These are phyloP conservation scores for Plebejus anna DNA, from an alignment of 2,888 invertebrate species.

Conservation along the genomic window DNA sequence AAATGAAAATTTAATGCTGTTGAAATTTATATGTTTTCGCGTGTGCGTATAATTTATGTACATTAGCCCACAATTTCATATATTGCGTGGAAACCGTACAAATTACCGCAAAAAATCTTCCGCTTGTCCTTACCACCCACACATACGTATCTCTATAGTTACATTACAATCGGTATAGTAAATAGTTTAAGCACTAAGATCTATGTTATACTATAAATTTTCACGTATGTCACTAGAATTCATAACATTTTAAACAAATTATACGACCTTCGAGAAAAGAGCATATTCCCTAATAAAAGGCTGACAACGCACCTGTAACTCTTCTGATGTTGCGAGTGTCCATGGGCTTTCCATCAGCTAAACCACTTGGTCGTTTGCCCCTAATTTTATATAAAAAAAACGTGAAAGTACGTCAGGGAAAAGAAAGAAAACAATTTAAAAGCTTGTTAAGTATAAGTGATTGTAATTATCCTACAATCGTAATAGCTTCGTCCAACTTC, in stretches of 20 bases:
- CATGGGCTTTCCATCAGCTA: too few species aligned
- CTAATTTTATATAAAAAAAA: neutral
- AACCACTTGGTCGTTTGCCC: too few species aligned
- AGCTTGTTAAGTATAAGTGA: slow-evolving; percentile 17
- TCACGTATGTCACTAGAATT: too few species aligned
- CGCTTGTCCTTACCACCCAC: neutral
- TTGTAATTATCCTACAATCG: slow-evolving; percentile 8
- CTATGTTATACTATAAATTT: too few species aligned
- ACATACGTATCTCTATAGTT: neutral
- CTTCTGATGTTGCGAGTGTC: too few species aligned
- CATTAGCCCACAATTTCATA: neutral
- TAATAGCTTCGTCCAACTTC: slow-evolving; percentile 1
- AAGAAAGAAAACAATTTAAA: slow-evolving; percentile 12
- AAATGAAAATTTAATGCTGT: slow-evolving; percentile 2
- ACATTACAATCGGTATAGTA: neutral
- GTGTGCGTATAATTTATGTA: neutral
- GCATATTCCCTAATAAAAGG: too few species aligned
- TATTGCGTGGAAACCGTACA: neutral
- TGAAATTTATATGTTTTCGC: neutral
- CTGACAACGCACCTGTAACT: too few species aligned
- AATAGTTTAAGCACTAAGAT: too few species aligned
- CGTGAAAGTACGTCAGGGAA: neutral
- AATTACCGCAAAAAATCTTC: neutral
- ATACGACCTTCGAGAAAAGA: too few species aligned
- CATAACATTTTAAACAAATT: too few species aligned